Conservation (phyloP, 2,888 invertebrate genomes). For the Pristionchus entomophagus region DNA sequence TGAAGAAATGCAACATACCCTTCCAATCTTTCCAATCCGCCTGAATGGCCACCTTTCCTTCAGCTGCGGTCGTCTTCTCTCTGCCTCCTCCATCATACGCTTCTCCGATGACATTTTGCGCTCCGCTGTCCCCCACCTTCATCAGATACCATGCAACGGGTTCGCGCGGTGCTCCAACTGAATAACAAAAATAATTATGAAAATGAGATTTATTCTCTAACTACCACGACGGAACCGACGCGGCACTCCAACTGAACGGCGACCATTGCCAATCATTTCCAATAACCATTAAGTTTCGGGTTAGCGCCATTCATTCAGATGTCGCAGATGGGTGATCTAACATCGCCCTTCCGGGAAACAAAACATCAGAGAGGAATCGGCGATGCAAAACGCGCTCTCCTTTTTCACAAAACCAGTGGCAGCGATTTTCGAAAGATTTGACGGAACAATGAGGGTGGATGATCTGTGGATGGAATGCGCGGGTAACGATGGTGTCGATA, state of each 20-base stretch:
- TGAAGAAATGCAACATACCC: background rate
- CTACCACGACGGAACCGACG: no score
- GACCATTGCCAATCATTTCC: no score
- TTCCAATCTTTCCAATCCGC: conserved; percentile 19
- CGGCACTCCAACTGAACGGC: no score
- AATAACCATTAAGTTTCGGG: no score
- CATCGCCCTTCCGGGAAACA: no score
- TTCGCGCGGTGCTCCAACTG: conserved; percentile 6
- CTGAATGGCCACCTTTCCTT: background rate
- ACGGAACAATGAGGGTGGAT: background rate
- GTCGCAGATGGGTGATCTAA: no score
- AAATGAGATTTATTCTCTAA: no score
- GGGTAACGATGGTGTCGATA: background rate
- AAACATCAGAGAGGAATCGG: no score
- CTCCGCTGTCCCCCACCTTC: conserved; percentile 32
- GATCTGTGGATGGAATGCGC: background rate
- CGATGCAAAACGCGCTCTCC: no score
- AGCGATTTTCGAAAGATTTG: conserved; percentile 20
- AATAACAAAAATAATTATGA: no score
- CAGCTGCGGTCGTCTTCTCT: background rate
- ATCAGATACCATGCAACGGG: conserved; percentile 47
- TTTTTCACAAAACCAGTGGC: background rate
- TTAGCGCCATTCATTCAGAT: no score
- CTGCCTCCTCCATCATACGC: background rate
- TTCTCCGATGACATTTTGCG: conserved; percentile 45